Percentiles rank a stretch among this genome's conserved stretches.
Conservation (phyloP, 2,113 vertebrate genomes). For the Dromas ardeola region DNA sequence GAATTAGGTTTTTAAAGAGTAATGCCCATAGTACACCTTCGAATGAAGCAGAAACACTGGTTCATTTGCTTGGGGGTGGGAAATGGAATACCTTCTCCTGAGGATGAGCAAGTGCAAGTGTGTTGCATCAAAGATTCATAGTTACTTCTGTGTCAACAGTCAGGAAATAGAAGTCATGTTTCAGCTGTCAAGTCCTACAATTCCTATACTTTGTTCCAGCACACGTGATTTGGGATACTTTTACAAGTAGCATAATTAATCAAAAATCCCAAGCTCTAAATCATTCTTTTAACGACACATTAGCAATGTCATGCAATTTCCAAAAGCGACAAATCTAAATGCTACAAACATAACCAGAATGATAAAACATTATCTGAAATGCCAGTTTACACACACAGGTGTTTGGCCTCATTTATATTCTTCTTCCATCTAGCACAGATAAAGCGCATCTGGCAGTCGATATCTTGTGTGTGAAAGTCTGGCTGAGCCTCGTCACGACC, state of each 20-base stretch:
- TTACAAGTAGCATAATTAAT: background rate
- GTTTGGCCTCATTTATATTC: constrained; percentile 17
- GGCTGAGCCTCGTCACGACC: background rate
- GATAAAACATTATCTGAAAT: background rate
- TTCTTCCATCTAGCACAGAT: background rate
- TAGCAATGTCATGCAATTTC: background rate
- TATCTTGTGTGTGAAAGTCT: constrained; percentile 8
- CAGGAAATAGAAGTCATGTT: background rate
- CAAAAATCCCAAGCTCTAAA: background rate
- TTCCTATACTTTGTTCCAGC: background rate
- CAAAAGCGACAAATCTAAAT: background rate
- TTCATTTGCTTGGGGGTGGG: background rate
- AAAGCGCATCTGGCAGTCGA: constrained; percentile 22
- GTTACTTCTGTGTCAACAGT: background rate
- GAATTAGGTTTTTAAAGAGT: background rate
- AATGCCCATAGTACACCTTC: background rate
- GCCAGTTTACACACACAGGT: background rate
- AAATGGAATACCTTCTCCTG: background rate
- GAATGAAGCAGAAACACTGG: background rate
- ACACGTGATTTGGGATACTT: background rate
- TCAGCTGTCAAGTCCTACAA: background rate
- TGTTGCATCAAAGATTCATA: background rate
- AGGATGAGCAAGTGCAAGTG: background rate
- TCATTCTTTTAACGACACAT: background rate
- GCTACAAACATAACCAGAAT: background rate